Percentiles rank a stretch among this genome's conserved stretches.
These are phyloP conservation scores for Dipodomys spectabilis DNA, from an alignment of 2,113 vertebrate genomes.

Conservation along the genomic window DNA sequence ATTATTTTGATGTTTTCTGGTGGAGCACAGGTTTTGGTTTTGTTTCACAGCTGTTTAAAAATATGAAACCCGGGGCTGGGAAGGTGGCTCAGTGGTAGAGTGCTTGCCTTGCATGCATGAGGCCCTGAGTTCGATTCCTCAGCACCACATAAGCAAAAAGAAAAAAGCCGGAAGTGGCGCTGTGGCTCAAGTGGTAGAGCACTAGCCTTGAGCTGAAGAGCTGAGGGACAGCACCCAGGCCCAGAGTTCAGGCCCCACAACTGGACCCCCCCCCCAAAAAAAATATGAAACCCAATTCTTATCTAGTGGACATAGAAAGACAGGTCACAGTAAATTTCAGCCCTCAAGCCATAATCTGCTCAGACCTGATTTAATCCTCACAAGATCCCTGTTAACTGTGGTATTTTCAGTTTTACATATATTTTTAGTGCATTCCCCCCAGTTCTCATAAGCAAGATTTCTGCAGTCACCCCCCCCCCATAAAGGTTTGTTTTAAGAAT, in stretches of 20 bases:
- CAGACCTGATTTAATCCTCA: neutral
- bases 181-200: too few relatives aligned
- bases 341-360: neutral
- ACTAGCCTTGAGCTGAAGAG: too few relatives aligned
- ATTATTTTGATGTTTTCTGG: neutral
- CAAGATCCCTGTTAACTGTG: neutral
- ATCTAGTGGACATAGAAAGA: neutral
- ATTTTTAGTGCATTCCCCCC: neutral
- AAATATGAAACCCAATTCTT: neutral
- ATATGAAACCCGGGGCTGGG: neutral
- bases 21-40: neutral
- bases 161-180: too few relatives aligned
- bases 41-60: neutral
- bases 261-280: neutral
- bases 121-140: too few relatives aligned
- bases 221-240: too few relatives aligned
- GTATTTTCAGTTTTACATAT: neutral
- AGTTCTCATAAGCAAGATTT: neutral
- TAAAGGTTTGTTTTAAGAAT: neutral
- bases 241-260: too few relatives aligned
- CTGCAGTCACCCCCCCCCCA: neutral
- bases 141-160: too few relatives aligned
- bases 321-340: neutral
- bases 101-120: too few relatives aligned
- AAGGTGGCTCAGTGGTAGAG: too few relatives aligned